A percentile compares a stretch with the other conserved stretches of the same genome.
Conservation (phyloP, 2,888 invertebrate species). For the Petrolisthes manimaculis region DNA sequence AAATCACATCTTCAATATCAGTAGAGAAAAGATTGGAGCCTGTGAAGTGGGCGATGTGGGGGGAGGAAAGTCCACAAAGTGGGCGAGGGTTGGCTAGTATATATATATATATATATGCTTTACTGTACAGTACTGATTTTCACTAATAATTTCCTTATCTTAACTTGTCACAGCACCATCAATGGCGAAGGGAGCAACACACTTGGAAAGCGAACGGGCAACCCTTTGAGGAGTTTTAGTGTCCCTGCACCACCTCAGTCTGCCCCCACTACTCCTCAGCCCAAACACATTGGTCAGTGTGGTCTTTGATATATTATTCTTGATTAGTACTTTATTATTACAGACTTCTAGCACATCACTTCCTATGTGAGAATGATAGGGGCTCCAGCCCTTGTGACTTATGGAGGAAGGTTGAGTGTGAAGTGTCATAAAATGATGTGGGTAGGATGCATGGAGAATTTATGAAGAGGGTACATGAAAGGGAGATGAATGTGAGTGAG, state of each 20-base stretch:
- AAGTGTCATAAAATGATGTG: not conserved
- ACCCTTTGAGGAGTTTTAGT: constrained; percentile 61
- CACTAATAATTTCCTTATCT: too few species aligned
- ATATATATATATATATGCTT: too few species aligned
- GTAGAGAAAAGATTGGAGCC: too few species aligned
- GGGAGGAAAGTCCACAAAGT: too few species aligned
- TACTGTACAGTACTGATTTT: too few species aligned
- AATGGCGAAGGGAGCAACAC: constrained; percentile 63
- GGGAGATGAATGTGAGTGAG: not conserved
- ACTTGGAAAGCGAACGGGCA: constrained; percentile 58
- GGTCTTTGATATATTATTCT: not conserved
- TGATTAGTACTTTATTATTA: not conserved
- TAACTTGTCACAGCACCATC: constrained; percentile 27
- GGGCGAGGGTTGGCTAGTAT: too few species aligned
- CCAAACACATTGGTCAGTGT: constrained; percentile 60
- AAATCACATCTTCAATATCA: too few species aligned
- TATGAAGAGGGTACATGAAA: not conserved
- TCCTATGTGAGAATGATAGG: not conserved
- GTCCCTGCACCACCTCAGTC: constrained; percentile 64
- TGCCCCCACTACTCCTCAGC: constrained; percentile 62
- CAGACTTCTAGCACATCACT: not conserved
- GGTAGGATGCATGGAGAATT: not conserved
- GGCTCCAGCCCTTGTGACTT: not conserved
- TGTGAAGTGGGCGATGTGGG: too few species aligned
- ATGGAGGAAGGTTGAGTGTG: not conserved